phyloP scores from a whole-genome alignment of 2,797 vertebrate genomes.

The Typhlichthys subterraneus region DNA sequence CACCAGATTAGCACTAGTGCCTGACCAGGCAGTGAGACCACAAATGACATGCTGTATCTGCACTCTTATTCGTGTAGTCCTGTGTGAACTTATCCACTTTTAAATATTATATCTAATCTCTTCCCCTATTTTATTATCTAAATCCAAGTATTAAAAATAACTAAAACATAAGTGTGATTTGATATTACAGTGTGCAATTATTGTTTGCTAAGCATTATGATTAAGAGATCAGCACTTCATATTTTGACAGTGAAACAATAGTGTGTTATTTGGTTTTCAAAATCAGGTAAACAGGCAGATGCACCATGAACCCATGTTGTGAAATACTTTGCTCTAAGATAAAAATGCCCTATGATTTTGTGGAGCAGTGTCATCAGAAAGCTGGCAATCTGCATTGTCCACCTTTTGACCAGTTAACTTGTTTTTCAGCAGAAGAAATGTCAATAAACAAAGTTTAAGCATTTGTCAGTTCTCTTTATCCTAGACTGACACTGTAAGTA shows the following conservation, averaged over 20 bases:
- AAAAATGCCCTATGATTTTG: too few species aligned
- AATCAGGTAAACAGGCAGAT: slow-evolving; percentile 22
- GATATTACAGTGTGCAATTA: too few species aligned
- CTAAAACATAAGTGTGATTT: too few species aligned
- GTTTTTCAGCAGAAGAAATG: slow-evolving; percentile 15
- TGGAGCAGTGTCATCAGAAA: slow-evolving; percentile 24
- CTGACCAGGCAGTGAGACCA: slow-evolving; percentile 4
- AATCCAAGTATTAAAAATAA: too few species aligned
- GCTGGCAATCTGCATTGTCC: slow-evolving; percentile 14
- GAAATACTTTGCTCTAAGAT: not conserved
- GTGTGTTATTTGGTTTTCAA: slow-evolving; percentile 22
- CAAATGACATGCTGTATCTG: not conserved
- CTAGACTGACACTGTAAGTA: not conserved
- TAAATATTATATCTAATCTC: too few species aligned
- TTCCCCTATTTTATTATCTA: too few species aligned
- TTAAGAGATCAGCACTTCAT: too few species aligned
- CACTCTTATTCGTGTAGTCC: not conserved
- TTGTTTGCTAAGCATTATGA: too few species aligned
- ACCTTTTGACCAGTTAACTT: not conserved
- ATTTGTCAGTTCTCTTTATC: not conserved
- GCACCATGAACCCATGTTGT: slow-evolving; percentile 35
- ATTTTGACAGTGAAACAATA: too few species aligned
- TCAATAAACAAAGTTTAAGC: slow-evolving; percentile 15
- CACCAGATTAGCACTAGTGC: slow-evolving; percentile 38
- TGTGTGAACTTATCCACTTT: too few species aligned